Conservation (phyloP, 2,797 vertebrate genomes). For the Merluccius polli region DNA sequence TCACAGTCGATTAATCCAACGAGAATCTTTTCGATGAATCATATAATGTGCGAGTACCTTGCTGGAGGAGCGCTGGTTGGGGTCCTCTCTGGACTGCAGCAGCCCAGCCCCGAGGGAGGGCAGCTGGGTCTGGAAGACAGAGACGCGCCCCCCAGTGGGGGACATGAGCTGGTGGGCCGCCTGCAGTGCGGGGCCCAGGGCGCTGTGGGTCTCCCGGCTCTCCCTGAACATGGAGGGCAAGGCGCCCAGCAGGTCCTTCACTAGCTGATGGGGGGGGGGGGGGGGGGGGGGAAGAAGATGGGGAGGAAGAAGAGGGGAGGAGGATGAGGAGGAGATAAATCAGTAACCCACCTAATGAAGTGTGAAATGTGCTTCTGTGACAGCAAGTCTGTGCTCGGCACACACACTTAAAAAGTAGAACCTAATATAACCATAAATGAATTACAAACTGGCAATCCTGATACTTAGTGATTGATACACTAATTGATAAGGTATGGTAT, state of each 20-base stretch:
- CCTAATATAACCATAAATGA: not conserved
- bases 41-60: slow-evolving; percentile 80
- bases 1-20: too few species aligned
- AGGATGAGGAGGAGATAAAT: not conserved
- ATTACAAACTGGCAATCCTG: not conserved
- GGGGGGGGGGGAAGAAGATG: not conserved
- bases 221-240: slow-evolving; percentile 90
- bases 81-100: slow-evolving; percentile 92
- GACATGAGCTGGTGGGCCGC: slow-evolving; percentile 95
- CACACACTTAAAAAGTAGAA: not conserved
- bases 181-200: slow-evolving; percentile 91
- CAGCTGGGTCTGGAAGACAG: slow-evolving; percentile 94
- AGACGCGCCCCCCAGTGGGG: slow-evolving; percentile 88
- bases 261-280: slow-evolving; percentile 72
- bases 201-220: slow-evolving; percentile 91
- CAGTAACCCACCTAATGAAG: not conserved
- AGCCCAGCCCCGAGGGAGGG: slow-evolving; percentile 86
- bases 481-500: not conserved
- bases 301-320: too few species aligned
- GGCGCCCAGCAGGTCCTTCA: slow-evolving; percentile 85
- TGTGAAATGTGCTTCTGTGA: not conserved
- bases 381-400: not conserved
- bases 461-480: not conserved
- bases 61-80: slow-evolving; percentile 92
- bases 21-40: too few species aligned